These are phyloP conservation scores for Chymomyza caudatula DNA, from an alignment of 2,888 invertebrate species.

Conservation along the genomic window DNA sequence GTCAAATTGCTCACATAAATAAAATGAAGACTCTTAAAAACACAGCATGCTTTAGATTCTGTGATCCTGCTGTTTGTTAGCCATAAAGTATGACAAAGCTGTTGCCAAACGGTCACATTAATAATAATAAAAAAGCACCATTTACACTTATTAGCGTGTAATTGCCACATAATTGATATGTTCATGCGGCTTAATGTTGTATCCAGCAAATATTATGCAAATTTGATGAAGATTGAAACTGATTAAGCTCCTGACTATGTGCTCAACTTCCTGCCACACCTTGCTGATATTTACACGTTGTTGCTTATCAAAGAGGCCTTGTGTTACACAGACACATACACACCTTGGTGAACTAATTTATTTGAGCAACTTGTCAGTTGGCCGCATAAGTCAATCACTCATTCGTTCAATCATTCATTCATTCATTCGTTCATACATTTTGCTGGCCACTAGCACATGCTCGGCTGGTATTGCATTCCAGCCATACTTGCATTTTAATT, in stretches of 20 bases:
- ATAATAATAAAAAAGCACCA: not conserved
- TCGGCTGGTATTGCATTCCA: slow-evolving; percentile 51
- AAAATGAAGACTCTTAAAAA: too few relatives aligned
- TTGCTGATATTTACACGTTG: not conserved
- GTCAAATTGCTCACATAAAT: too few relatives aligned
- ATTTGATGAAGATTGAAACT: not conserved
- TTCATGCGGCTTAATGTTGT: not conserved
- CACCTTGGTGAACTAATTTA: slow-evolving; percentile 46
- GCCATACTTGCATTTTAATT: slow-evolving; percentile 72
- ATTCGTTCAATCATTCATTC: slow-evolving; percentile 50
- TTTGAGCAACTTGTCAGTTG: slow-evolving; percentile 65
- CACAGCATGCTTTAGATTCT: too few relatives aligned
- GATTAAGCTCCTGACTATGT: not conserved
- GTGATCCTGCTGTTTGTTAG: too few relatives aligned
- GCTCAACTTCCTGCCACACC: not conserved
- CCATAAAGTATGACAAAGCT: too few relatives aligned
- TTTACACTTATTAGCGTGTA: not conserved
- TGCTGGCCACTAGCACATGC: slow-evolving; percentile 28
- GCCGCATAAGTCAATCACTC: slow-evolving; percentile 69
- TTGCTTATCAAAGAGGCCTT: not conserved
- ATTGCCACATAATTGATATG: not conserved
- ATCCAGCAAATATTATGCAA: not conserved
- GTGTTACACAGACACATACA: not conserved
- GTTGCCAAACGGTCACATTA: not conserved
- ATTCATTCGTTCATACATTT: slow-evolving; percentile 19